Percentiles rank a stretch among this genome's conserved stretches.
Conservation (phyloP, 2,113 vertebrate species). For the Pontoporia blainvillei region DNA sequence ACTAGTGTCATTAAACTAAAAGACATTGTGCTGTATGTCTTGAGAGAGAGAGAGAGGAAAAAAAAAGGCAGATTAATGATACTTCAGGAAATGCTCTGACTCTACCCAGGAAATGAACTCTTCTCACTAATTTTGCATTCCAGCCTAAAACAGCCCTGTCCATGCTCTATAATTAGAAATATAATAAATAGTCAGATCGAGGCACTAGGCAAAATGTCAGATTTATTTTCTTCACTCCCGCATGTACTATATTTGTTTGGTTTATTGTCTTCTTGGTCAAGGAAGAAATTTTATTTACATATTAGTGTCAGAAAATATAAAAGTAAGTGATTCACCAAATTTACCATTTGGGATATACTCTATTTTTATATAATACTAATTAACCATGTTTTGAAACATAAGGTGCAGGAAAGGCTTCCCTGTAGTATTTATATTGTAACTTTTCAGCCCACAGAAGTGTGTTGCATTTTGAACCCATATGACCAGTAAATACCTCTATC, state of each 20-base stretch:
- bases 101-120: constrained; percentile 12
- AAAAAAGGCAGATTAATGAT: background rate
- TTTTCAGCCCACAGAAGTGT: background rate
- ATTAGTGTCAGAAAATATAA: background rate
- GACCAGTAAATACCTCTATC: background rate
- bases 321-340: background rate
- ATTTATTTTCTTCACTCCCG: background rate
- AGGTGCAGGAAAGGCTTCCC: background rate
- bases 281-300: constrained; percentile 31
- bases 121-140: constrained; percentile 46
- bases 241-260: constrained; percentile 36
- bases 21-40: constrained; percentile 4
- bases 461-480: background rate
- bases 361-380: background rate
- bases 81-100: constrained; percentile 10
- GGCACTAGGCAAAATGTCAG: background rate
- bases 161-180: constrained; percentile 47
- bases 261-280: constrained; percentile 41
- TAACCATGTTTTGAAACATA: background rate
- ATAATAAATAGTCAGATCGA: constrained; percentile 42
- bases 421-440: background rate
- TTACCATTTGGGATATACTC: constrained; percentile 6
- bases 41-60: background rate
- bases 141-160: background rate
- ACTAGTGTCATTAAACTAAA: constrained; percentile 36